phyloP scores from a whole-genome alignment of 2,888 invertebrate genomes.

The Vesta saturnalis region DNA sequence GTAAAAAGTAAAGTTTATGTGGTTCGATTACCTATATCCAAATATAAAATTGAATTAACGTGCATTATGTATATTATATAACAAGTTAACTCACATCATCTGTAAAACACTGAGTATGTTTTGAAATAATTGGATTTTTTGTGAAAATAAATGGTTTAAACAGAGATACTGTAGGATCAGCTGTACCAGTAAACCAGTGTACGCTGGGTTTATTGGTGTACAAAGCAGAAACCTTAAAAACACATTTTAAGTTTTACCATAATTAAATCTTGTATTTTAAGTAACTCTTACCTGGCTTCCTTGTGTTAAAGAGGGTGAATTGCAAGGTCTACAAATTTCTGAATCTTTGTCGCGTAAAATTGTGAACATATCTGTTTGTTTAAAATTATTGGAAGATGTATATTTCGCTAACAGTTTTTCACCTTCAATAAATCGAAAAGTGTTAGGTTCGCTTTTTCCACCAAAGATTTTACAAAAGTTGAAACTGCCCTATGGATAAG shows the following conservation, averaged over 20 bases:
- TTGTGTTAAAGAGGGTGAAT: slow-evolving; percentile 70
- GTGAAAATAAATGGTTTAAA: slow-evolving; percentile 85
- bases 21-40: too few species aligned
- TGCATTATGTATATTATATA: too few species aligned
- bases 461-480: slow-evolving; percentile 74
- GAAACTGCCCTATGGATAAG: slow-evolving; percentile 66
- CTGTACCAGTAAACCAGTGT: slow-evolving; percentile 88
- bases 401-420: slow-evolving; percentile 63
- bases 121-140: slow-evolving; percentile 71
- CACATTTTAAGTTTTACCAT: background rate
- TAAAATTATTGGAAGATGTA: slow-evolving; percentile 65
- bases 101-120: slow-evolving; percentile 71
- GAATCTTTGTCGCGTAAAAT: slow-evolving; percentile 74
- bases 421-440: slow-evolving; percentile 65
- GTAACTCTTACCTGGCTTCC: slow-evolving; percentile 69
- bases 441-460: slow-evolving; percentile 63
- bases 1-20: slow-evolving; percentile 72
- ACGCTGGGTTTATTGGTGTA: slow-evolving; percentile 67
- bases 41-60: background rate
- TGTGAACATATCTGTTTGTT: slow-evolving; percentile 74
- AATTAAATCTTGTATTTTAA: too few species aligned
- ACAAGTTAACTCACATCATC: slow-evolving; percentile 55
- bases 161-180: slow-evolving; percentile 78
- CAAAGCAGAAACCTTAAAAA: slow-evolving; percentile 70
- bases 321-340: slow-evolving; percentile 70